Conservation (phyloP, 1,140 invertebrate species). For the Sitophilus oryzae region DNA sequence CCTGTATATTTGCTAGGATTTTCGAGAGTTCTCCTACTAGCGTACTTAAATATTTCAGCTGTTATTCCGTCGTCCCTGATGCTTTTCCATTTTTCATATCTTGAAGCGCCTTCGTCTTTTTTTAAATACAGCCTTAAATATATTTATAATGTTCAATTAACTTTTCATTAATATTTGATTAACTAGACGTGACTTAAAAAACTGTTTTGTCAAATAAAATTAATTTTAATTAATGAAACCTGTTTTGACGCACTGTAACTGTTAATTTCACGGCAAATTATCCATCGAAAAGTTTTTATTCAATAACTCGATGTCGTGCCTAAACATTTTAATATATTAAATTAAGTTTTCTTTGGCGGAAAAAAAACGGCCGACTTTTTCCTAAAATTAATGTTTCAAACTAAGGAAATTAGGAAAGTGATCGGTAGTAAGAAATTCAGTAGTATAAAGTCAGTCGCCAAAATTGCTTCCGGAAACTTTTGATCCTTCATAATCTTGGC, state of each 20-base stretch:
- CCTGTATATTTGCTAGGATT: too few species aligned
- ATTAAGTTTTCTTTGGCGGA: neutral
- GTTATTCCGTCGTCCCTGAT: too few species aligned
- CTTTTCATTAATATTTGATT: too few species aligned
- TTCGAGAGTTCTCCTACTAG: too few species aligned
- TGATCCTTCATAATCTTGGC: neutral
- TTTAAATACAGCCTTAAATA: too few species aligned
- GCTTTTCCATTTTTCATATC: too few species aligned
- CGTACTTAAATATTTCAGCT: too few species aligned
- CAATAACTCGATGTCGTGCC: neutral
- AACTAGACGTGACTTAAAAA: too few species aligned
- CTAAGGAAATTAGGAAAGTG: neutral
- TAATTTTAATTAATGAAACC: too few species aligned
- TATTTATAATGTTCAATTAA: too few species aligned
- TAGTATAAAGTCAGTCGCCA: neutral
- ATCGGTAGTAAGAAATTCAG: neutral
- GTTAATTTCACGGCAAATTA: neutral
- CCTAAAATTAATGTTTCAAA: neutral
- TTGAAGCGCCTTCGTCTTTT: too few species aligned
- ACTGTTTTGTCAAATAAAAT: too few species aligned
- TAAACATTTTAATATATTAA: neutral
- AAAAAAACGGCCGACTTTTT: neutral
- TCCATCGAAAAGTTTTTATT: neutral
- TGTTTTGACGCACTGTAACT: neutral
- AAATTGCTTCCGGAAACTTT: neutral